Conservation (phyloP, 2,888 invertebrate species). For the Caenorhabditis angaria region DNA sequence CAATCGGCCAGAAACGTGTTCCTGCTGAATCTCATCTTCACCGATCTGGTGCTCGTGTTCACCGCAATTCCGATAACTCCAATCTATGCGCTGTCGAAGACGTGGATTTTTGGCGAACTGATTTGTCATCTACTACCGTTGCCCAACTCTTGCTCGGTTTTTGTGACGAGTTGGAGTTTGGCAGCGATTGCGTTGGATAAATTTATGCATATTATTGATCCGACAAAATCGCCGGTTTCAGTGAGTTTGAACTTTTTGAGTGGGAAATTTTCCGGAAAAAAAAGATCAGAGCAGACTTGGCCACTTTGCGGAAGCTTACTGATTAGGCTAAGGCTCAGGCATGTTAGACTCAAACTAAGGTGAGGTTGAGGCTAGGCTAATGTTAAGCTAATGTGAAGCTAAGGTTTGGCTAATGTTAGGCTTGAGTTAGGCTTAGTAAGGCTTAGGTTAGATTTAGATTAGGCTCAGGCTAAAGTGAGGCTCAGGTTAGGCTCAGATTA, state of each 20-base stretch:
- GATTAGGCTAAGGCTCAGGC: too few relatives aligned
- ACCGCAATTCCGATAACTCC: constrained; percentile 71
- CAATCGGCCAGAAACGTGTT: constrained; percentile 72
- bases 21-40: constrained; percentile 69
- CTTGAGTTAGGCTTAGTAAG: too few relatives aligned
- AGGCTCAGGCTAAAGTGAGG: too few relatives aligned
- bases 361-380: too few relatives aligned
- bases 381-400: too few relatives aligned
- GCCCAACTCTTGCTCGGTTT: constrained; percentile 70
- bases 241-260: constrained; percentile 22
- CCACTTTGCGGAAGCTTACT: too few relatives aligned
- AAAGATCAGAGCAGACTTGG: neutral
- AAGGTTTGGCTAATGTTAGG: too few relatives aligned
- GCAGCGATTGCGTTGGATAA: constrained; percentile 71
- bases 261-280: neutral
- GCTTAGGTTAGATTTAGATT: too few relatives aligned
- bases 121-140: constrained; percentile 71
- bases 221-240: constrained; percentile 67
- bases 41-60: constrained; percentile 70
- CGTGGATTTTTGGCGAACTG: constrained; percentile 71
- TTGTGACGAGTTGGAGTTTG: constrained; percentile 70
- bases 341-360: too few relatives aligned
- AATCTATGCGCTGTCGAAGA: constrained; percentile 66
- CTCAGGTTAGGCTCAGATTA: too few relatives aligned
- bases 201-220: constrained; percentile 71